Base-by-base conservation (phyloP, 64 coral and sea anemone genomes). In the Stichodactyla helianthus region DNA sequence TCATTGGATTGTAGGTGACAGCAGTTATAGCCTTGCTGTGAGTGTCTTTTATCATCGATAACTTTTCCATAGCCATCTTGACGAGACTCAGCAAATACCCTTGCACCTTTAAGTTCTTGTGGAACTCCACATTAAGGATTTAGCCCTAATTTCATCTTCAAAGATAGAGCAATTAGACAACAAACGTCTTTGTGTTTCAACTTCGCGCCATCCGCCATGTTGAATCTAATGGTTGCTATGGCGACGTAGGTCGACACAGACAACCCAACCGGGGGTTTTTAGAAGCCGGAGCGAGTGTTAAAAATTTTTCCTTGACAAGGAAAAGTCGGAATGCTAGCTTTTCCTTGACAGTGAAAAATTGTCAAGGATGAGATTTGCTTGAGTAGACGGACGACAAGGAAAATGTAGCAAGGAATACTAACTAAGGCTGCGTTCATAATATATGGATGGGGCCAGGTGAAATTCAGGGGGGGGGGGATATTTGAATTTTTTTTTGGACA, bases 1-100 rank as follows among this genome's bases (percentile, higher is more conserved):
- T 97, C 91, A 97, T 93, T 0, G 94, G 94, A 50, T 97, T 97
- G 71, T 97, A 97, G 2, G 94, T 84, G 6, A 97, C 71, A 18
- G 94, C 94, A 2, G 94, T 97, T 50, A 97, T 93, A n/a, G 88
- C 68, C 70, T 88, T 97, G 77, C 85, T 97, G 82, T 97, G 94
- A 7, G 94, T 93, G 28, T 97, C 94, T 87, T 88, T 97, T 57
- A 97, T 97, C 28, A 85, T 84, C 5, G 91, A 87, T 11, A 97
- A 67, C 88, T 83, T 97, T 93, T 97, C 94, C 94, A 97, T 97
- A 79, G 94, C 94, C 94, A 97, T 97, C 13, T 86, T 82, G 6
- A 61, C 5, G 19, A 53, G 11, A n/a, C 8, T 10, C 2, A 74
- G n/a, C 0, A 31, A 10, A 23, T 35, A 11, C 26, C 68, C 11